A percentile compares a stretch with the other conserved stretches of the same genome.
Conservation (phyloP, 2,797 vertebrate genomes). For the Molossus molossus region DNA sequence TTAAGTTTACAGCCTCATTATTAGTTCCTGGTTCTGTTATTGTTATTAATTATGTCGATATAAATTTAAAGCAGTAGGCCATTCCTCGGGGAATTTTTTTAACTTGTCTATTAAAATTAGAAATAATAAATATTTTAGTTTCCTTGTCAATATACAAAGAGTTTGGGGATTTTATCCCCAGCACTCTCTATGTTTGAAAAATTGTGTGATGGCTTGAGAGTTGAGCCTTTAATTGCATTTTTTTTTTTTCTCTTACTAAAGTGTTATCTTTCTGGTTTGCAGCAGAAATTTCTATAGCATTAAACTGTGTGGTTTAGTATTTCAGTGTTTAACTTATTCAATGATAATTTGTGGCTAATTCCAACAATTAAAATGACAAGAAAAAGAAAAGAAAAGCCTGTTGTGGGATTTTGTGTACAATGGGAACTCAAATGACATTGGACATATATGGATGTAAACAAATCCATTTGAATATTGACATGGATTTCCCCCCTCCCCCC, state of each 20-base stretch:
- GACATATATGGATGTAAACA: neutral
- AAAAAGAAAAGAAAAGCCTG: neutral
- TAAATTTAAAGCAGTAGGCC: constrained; percentile 66
- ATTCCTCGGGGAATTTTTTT: constrained; percentile 66
- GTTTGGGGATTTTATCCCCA: constrained; percentile 58
- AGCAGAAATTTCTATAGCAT: constrained; percentile 80
- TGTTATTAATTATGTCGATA: constrained; percentile 77
- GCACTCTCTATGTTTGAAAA: constrained; percentile 45
- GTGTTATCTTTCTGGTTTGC: constrained; percentile 73
- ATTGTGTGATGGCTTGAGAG: constrained; percentile 65
- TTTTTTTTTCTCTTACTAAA: neutral
- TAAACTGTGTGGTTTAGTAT: constrained; percentile 59
- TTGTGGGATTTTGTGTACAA: neutral
- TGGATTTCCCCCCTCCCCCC: neutral
- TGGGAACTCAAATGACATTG: neutral
- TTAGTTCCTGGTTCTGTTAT: constrained; percentile 70
- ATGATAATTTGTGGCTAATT: constrained; percentile 67
- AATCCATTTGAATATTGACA: neutral
- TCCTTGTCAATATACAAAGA: constrained; percentile 65
- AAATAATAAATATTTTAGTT: constrained; percentile 76
- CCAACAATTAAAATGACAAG: constrained; percentile 67
- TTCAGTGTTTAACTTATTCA: constrained; percentile 66
- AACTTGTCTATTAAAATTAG: constrained; percentile 68
- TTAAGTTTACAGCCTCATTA: constrained; percentile 73
- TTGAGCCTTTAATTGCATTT: constrained; percentile 65